Evolutionary conservation across 2,888 invertebrate species (phyloP).

Genomic region (Drosophila borealis): DNA sequence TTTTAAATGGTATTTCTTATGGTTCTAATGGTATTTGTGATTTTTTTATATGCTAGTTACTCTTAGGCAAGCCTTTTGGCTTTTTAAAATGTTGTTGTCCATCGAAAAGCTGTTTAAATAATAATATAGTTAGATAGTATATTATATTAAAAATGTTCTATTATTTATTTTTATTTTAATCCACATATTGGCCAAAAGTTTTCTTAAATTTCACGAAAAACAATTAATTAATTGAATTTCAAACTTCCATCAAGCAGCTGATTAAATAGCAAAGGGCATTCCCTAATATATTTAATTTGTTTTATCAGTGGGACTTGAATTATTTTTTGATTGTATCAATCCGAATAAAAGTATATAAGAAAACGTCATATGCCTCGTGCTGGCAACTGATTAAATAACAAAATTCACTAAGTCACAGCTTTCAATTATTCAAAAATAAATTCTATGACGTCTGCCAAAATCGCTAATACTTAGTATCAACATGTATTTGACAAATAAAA

Average conservation of each 20-base stretch:
- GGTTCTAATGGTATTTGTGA: too few species aligned
- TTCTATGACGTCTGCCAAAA: conserved; percentile 12
- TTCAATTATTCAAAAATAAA: neutral
- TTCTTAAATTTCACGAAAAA: too few species aligned
- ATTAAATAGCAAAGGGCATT: too few species aligned
- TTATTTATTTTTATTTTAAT: too few species aligned
- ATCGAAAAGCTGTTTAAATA: neutral
- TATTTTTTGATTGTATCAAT: neutral
- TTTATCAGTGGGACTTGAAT: neutral
- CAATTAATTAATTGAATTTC: too few species aligned
- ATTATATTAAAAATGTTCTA: too few species aligned
- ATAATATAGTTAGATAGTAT: too few species aligned
- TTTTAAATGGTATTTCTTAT: neutral
- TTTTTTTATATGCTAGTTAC: neutral
- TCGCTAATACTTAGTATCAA: neutral
- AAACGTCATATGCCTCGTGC: neutral
- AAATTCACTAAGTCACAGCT: neutral
- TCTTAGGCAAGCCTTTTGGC: too few species aligned
- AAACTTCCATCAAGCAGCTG: too few species aligned
- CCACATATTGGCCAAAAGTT: too few species aligned
- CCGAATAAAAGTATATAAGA: neutral
- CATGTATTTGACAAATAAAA: conserved; percentile 2
- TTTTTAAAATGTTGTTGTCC: too few species aligned
- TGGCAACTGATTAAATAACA: conserved; percentile 7
- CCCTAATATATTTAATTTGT: neutral